These are phyloP conservation scores for Heliangelus exortis DNA, from an alignment of 2,797 vertebrate species.

Conservation along the genomic window DNA sequence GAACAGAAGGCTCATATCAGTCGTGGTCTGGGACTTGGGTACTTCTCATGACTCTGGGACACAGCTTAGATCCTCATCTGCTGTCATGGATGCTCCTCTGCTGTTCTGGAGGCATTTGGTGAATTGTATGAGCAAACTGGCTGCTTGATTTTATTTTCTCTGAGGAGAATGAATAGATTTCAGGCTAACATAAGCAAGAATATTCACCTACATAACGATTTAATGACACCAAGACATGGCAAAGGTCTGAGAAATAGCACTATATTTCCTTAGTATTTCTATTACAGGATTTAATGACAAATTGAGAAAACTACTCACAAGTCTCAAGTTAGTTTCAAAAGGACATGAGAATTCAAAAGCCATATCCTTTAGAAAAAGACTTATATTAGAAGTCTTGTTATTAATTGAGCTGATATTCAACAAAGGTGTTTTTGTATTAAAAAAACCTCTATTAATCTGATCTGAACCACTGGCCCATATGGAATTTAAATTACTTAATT, in stretches of 20 bases:
- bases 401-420: slow-evolving; percentile 7
- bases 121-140: not conserved
- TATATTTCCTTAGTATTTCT: not conserved
- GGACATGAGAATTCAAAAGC: not conserved
- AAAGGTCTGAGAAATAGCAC: not conserved
- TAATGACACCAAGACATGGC: not conserved
- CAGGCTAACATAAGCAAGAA: not conserved
- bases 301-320: not conserved
- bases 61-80: not conserved
- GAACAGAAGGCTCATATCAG: not conserved
- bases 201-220: not conserved
- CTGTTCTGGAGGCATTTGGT: not conserved
- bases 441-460: not conserved
- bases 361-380: slow-evolving; percentile 10
- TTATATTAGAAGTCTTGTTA: not conserved
- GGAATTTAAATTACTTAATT: slow-evolving; percentile 70
- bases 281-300: not conserved
- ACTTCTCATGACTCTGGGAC: not conserved
- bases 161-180: not conserved
- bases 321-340: not conserved
- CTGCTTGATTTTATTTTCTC: not conserved
- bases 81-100: not conserved
- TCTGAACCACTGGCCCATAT: slow-evolving; percentile 41
- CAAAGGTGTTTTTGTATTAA: slow-evolving; percentile 17
- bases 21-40: not conserved